Percentiles rank a stretch among this genome's conserved stretches.
Evolutionary conservation across 2,797 vertebrate species (phyloP).

Genomic region (Rhabdomys pumilio): DNA sequence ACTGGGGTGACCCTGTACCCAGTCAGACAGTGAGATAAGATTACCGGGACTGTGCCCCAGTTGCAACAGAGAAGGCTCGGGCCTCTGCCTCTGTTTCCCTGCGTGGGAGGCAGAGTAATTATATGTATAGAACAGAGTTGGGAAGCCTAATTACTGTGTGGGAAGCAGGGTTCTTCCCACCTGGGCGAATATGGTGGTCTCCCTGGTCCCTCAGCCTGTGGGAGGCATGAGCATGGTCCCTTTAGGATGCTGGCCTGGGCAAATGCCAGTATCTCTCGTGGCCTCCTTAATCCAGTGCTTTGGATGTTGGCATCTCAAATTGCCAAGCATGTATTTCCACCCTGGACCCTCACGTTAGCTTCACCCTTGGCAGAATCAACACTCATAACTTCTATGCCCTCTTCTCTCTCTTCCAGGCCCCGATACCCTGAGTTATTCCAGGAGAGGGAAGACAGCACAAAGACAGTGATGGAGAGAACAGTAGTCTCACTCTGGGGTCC

Average conservation of each 20-base stretch:
- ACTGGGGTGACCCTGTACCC: neutral
- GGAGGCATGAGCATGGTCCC: neutral
- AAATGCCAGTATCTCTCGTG: too few species aligned
- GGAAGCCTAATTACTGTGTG: slow-evolving; percentile 18
- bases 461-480: too few species aligned
- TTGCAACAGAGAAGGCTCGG: neutral
- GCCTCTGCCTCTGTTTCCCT: slow-evolving; percentile 44
- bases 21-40: neutral
- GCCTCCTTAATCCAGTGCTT: neutral
- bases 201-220: neutral
- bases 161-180: neutral
- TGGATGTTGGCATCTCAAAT: neutral
- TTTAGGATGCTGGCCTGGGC: neutral
- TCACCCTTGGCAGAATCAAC: neutral
- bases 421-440: neutral
- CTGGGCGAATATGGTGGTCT: neutral
- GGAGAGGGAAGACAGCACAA: neutral
- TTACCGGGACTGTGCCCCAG: accelerated
- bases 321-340: neutral
- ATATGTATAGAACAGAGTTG: neutral
- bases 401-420: neutral
- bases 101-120: slow-evolving; percentile 39
- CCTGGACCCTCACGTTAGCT: neutral
- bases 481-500: neutral
- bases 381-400: neutral